Conservation (phyloP, 2,888 invertebrate genomes). For the Thymelicus acteon region DNA sequence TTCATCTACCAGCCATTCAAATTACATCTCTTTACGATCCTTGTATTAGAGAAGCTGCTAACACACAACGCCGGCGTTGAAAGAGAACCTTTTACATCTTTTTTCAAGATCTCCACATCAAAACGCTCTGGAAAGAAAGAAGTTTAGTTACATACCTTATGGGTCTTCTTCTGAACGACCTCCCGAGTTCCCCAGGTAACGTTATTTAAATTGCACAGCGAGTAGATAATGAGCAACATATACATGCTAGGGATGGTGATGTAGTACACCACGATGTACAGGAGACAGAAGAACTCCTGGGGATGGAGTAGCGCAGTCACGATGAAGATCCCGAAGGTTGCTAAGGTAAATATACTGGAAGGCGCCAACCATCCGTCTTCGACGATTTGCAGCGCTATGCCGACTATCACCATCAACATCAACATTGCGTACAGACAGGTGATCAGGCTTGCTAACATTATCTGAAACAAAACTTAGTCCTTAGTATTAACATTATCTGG, state of each 20-base stretch:
- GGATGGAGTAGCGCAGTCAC: constrained; percentile 90
- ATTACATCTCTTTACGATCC: too few relatives aligned
- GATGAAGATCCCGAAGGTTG: constrained; percentile 88
- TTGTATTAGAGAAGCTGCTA: too few relatives aligned
- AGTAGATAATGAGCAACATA: constrained; percentile 95
- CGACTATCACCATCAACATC: constrained; percentile 94
- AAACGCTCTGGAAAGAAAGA: too few relatives aligned
- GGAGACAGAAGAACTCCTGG: constrained; percentile 89
- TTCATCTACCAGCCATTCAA: too few relatives aligned
- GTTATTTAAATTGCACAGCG: constrained; percentile 96
- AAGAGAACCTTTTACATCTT: too few relatives aligned
- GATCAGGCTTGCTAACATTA: constrained; percentile 89
- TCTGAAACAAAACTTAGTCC: constrained; percentile 77
- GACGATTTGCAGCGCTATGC: constrained; percentile 90
- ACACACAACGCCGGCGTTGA: too few relatives aligned
- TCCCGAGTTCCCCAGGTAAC: constrained; percentile 98
- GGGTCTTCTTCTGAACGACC: constrained; percentile 80
- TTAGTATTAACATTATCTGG: neutral
- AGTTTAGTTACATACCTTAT: constrained; percentile 56
- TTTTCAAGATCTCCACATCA: too few relatives aligned
- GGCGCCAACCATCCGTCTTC: constrained; percentile 93
- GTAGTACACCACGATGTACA: constrained; percentile 90
- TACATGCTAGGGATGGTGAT: constrained; percentile 98
- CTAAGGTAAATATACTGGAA: constrained; percentile 92
- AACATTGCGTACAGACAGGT: constrained; percentile 92